Base-by-base conservation (phyloP, 2,797 vertebrate species). In the Sciaenops ocellatus region DNA sequence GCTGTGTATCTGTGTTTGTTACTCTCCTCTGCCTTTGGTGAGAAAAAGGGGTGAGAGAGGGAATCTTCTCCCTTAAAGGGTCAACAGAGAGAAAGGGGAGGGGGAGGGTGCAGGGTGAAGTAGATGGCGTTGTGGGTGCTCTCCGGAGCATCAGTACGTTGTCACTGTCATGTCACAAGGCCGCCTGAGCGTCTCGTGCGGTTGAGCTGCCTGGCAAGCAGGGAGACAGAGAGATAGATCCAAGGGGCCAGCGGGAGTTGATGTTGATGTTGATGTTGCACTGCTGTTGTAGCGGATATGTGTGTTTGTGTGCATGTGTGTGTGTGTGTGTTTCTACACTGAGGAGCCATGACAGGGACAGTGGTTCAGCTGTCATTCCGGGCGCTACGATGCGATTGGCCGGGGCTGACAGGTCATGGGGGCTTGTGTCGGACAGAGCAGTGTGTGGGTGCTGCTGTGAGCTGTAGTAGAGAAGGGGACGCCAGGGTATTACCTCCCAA, bases 331-430 rank as follows among this genome's bases (percentile, higher is more conserved):
- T 89, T 84, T 88, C 83, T 84, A 90, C 83, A 82, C 85, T 91
- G 92, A 95, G 86, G 66, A 90, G 87, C 87, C 87, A 86, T 95
- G 95, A 95, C 94, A 95, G 94, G 83, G 93, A 94, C 94, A 95
- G 91, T 87, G 89, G 91, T 94, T 91, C 88, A 90, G 90, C 93
- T 94, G 94, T 95, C 94, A 92, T 91, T 87, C 86, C 10, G 47
- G 80, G 85, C n/a, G 76, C 87, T 79, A 41, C 74, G 62, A 85
- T 85, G 83, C 85, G 79, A 92, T 83, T 91, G 92, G 87, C 88
- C 66, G 8, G 82, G 85, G 79, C 81, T 90, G 91, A 94, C 93
- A 93, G 91, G 93, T 93, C 93, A 87, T 66, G 69, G 83, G 83
- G 80, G 85, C 87, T 87, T 78, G 54, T 90, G 90, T 92, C 78